Evolutionary conservation across 2,797 vertebrate genomes (phyloP), one percentile per base, ranked within the genome.

Genomic region (Chelon labrosus): DNA sequence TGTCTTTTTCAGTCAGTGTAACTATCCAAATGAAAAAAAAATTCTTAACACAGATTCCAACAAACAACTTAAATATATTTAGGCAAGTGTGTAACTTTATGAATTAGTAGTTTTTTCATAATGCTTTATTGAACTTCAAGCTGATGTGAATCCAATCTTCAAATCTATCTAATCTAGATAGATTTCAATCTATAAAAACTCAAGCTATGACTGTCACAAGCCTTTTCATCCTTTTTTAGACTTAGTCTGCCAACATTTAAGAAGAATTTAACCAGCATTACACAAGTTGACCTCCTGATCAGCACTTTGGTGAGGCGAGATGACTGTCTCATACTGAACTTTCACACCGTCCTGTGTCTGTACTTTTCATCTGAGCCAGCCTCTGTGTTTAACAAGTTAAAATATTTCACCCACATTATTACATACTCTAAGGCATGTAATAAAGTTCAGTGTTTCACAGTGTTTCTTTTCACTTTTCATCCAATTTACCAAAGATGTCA

Each of bases 331-430:
- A 3, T 70, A 13, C 58, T 64, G 50, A 75, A 74, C 56, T 75
- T 89, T 89, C 70, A 68, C 85, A 75, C 82, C 0, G 0, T 49
- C 22, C 0, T 77, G 80, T 4, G n/a, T 77, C 57, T 75, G 50
- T 65, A 17, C 52, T 75, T 63, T 59, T 61, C 41, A 22, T 61
- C 39, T 79, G 65, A 79, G 70, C 78, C 79, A 76, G 63, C 49
- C 51, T 79, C 70, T 73, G 56, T 64, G 61, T 82, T 85, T 79
- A 56, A 77, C 75, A 31, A 64, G 65, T 75, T 57, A 47, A 67
- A 77, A 70, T 50, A 53, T 74, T 70, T 73, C 60, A 46, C 20
- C 20, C 12, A 37, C 50, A 13, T 46, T 73, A 52, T 62, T 51
- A 31, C 69, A n/a, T 41, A 3, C 25, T 52, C n/a, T n/a, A 35